Evolutionary conservation across 2,113 vertebrate genomes (phyloP).

Genomic region (Pelmatolapia mariae): DNA sequence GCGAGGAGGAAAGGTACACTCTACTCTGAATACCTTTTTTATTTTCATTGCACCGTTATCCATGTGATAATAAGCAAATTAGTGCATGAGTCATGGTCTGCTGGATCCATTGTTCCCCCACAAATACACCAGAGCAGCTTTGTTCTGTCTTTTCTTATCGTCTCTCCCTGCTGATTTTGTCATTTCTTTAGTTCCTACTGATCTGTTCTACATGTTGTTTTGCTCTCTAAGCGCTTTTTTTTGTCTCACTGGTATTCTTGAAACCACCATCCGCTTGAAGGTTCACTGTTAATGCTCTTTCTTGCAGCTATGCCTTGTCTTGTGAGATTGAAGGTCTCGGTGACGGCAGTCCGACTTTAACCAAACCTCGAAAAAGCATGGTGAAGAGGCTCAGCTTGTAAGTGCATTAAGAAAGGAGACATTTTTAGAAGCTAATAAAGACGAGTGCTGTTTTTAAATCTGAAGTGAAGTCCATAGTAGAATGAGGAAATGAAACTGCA

Average conservation of each 20-base stretch:
- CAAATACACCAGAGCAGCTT: slow-evolving; percentile 6
- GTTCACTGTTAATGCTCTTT: neutral
- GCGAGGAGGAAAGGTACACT: slow-evolving; percentile 87
- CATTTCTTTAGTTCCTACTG: slow-evolving; percentile 3
- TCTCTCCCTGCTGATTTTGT: neutral
- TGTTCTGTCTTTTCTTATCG: neutral
- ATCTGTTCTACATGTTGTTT: slow-evolving; percentile 20
- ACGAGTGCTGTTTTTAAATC: neutral
- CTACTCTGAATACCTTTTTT: neutral
- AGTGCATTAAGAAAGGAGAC: slow-evolving; percentile 56
- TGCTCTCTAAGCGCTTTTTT: neutral
- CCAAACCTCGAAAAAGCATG: slow-evolving; percentile 89
- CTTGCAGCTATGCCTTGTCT: slow-evolving; percentile 80
- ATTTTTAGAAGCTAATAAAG: neutral
- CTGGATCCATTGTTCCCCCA: slow-evolving; percentile 23
- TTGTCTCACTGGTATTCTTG: neutral
- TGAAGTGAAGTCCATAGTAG: neutral
- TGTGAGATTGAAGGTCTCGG: slow-evolving; percentile 82
- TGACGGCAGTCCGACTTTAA: slow-evolving; percentile 78
- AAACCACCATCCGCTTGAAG: neutral
- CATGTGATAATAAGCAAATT: slow-evolving; percentile 8
- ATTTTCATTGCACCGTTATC: neutral
- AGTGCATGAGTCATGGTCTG: slow-evolving; percentile 13
- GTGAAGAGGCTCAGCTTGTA: slow-evolving; percentile 94
- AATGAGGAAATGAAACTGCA: neutral